Conservation (phyloP, 2,888 invertebrate species). For the Dioctria linearis region DNA sequence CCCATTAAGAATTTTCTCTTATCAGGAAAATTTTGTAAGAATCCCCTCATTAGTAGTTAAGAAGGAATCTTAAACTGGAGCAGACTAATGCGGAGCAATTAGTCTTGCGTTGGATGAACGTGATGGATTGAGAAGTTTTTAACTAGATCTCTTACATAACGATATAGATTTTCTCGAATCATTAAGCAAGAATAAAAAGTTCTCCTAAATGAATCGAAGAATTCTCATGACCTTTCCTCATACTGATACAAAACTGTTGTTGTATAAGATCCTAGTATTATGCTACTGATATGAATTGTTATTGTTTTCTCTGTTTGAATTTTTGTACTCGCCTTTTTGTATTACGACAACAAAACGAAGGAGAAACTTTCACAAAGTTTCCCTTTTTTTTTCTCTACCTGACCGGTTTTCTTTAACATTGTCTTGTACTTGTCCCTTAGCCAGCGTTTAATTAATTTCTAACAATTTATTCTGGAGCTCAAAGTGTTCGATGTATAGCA, state of each 20-base stretch:
- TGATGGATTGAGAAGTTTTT: conserved; percentile 43
- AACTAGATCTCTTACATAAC: conserved; percentile 15
- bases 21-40: conserved; percentile 7
- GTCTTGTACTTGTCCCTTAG: conserved; percentile 1
- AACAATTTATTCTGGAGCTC: conserved; percentile 42
- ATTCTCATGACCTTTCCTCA: no score
- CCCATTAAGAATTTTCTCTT: not conserved
- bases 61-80: conserved; percentile 32
- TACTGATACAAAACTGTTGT: no score
- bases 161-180: conserved; percentile 16
- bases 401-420: conserved; percentile 16
- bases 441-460: conserved; percentile 49
- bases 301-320: no score
- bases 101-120: conserved; percentile 26
- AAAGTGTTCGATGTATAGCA: not conserved
- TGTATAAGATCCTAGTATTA: no score
- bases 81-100: conserved; percentile 48
- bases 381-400: not conserved
- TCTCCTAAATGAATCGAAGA: not conserved
- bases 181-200: conserved; percentile 42
- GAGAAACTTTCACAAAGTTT: conserved; percentile 11
- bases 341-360: not conserved
- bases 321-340: no score
- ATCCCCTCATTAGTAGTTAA: conserved; percentile 17
- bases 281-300: no score